phyloP scores from a whole-genome alignment of 2,888 invertebrate species.

The Sturmia bella region DNA sequence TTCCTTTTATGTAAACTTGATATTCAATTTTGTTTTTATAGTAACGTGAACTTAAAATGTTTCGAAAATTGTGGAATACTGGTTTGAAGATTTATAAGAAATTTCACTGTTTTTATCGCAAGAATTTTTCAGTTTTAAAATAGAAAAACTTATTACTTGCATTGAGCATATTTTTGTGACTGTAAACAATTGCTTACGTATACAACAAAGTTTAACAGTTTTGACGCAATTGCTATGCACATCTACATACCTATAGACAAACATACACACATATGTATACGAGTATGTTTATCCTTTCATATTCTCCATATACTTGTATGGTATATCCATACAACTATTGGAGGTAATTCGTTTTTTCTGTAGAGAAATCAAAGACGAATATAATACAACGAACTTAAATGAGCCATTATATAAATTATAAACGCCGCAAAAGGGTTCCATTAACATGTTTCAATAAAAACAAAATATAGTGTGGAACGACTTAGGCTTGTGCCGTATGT shows the following conservation, averaged over 20 bases:
- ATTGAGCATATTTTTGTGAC: conserved; percentile 18
- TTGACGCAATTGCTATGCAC: too few species aligned
- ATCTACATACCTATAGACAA: too few species aligned
- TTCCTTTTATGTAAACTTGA: too few species aligned
- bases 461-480: not conserved
- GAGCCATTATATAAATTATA: conserved; percentile 54
- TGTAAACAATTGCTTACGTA: not conserved
- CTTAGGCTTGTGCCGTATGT: not conserved
- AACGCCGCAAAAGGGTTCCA: conserved; percentile 19
- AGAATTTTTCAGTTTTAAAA: too few species aligned
- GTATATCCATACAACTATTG: conserved; percentile 1
- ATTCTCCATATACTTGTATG: not conserved
- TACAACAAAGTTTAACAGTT: not conserved
- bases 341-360: conserved; percentile 7
- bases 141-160: too few species aligned
- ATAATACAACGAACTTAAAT: conserved; percentile 28
- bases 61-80: too few species aligned
- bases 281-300: too few species aligned
- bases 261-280: too few species aligned
- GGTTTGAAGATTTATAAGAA: too few species aligned
- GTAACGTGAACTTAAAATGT: too few species aligned
- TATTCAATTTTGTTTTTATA: too few species aligned
- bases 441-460: conserved; percentile 35
- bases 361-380: not conserved
- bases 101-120: too few species aligned